Evolutionary conservation across 37 sponge, comb jelly and placozoan species (phyloP).

Genomic region (Beroe forskalii): DNA sequence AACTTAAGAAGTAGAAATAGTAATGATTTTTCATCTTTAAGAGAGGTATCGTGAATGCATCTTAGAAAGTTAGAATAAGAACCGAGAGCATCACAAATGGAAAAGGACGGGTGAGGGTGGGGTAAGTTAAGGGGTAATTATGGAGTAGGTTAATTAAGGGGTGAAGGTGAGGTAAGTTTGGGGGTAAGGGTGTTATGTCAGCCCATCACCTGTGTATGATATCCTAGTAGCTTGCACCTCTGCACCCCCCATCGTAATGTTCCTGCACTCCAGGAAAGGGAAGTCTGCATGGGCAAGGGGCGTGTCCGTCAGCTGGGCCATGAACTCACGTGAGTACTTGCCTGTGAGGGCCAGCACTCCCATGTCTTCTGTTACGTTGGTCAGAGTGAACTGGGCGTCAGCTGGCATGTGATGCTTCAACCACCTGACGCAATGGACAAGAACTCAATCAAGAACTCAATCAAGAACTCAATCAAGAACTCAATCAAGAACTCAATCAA

Average conservation of each 20-base stretch:
- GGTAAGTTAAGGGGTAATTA: background rate
- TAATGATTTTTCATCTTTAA: too few relatives aligned
- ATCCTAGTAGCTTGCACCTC: conserved; percentile 40
- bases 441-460: too few relatives aligned
- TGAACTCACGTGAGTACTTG: conserved; percentile 66
- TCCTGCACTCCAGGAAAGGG: conserved; percentile 52
- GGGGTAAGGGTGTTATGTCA: background rate
- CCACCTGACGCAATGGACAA: conserved; percentile 35
- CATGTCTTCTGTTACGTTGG: conserved; percentile 67
- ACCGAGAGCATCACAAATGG: too few relatives aligned
- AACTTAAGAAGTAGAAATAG: too few relatives aligned
- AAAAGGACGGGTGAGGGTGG: background rate
- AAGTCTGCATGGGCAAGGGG: conserved; percentile 38
- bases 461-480: too few relatives aligned
- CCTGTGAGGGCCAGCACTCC: conserved; percentile 65
- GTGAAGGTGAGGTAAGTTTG: background rate
- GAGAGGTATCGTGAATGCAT: too few relatives aligned
- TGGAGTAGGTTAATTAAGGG: background rate
- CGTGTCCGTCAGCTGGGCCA: conserved; percentile 26
- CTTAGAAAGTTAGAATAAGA: too few relatives aligned
- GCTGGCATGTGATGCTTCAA: conserved; percentile 48
- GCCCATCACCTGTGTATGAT: conserved; percentile 65
- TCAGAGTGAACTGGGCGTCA: conserved; percentile 42
- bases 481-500: too few relatives aligned
- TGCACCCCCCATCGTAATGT: conserved; percentile 33